These are phyloP conservation scores for Brachypteracias leptosomus DNA, from an alignment of 2,113 vertebrate genomes.

Conservation along the genomic window DNA sequence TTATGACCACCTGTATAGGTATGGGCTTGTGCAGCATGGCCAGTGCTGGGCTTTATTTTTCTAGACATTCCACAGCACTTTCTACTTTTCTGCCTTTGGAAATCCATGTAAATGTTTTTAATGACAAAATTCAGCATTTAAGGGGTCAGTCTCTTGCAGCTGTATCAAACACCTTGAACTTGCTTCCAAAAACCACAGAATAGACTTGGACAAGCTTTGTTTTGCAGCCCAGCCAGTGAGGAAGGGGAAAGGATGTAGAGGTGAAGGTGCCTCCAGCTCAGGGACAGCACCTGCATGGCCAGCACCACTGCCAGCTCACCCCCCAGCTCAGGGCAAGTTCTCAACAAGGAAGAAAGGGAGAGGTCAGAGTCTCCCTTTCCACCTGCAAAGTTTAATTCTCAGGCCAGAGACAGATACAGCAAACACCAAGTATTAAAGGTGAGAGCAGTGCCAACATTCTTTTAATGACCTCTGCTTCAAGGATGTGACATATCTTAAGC, in stretches of 20 bases:
- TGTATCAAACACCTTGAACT: not conserved
- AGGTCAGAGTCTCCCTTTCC: not conserved
- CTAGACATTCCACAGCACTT: not conserved
- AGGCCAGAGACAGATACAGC: not conserved
- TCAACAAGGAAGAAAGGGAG: not conserved
- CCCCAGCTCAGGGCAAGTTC: not conserved
- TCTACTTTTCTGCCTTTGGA: not conserved
- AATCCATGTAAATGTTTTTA: not conserved
- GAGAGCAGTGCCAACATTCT: not conserved
- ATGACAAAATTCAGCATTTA: not conserved
- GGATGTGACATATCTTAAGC: not conserved
- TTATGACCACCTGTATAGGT: not conserved
- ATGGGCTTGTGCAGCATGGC: rapidly evolving
- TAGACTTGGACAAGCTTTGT: not conserved
- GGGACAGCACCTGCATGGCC: not conserved
- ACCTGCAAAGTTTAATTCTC: not conserved
- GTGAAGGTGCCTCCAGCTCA: not conserved
- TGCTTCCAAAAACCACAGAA: not conserved
- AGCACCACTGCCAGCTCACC: not conserved
- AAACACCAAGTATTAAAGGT: not conserved
- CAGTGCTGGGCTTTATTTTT: not conserved
- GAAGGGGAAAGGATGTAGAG: not conserved
- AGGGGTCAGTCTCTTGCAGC: not conserved
- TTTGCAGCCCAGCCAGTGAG: not conserved
- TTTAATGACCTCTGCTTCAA: not conserved